Percentiles rank a stretch among this genome's conserved stretches.
These are phyloP conservation scores for Apocrypta bakeri DNA, from an alignment of 1,140 invertebrate genomes.

Conservation along the genomic window DNA sequence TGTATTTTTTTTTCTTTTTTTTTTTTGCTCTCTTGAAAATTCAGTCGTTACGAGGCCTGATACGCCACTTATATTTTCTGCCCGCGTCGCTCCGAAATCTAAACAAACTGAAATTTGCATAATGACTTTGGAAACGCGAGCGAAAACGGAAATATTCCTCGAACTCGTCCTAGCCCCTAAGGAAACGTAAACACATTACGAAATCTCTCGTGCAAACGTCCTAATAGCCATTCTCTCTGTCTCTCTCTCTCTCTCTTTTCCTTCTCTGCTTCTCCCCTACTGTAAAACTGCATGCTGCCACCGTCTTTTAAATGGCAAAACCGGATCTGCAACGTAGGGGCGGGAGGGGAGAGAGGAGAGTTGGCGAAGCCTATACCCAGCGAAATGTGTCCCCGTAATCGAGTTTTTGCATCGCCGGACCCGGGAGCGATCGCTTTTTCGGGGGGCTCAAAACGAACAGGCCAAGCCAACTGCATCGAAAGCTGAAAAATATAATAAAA, in stretches of 20 bases:
- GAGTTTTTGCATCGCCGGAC: constrained; percentile 50
- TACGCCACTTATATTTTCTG: too few relatives aligned
- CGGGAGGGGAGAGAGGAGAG: neutral
- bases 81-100: too few relatives aligned
- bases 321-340: constrained; percentile 18
- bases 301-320: constrained; percentile 47
- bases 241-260: constrained; percentile 5
- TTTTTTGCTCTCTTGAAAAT: neutral
- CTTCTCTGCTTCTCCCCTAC: neutral
- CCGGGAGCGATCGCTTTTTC: constrained; percentile 13
- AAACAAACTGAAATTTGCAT: neutral
- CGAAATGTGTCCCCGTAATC: constrained; percentile 51
- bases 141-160: neutral
- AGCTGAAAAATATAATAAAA: too few relatives aligned
- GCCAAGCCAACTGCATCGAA: neutral
- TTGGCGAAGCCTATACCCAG: neutral
- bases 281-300: neutral
- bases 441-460: constrained; percentile 35
- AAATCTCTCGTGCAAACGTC: constrained; percentile 29
- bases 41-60: too few relatives aligned
- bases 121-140: neutral
- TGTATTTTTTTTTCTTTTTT: neutral
- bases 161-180: neutral
- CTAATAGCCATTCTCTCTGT: neutral
- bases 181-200: constrained; percentile 48